Base-by-base conservation (phyloP, 2,797 vertebrate species). In the Syngnathus acus region DNA sequence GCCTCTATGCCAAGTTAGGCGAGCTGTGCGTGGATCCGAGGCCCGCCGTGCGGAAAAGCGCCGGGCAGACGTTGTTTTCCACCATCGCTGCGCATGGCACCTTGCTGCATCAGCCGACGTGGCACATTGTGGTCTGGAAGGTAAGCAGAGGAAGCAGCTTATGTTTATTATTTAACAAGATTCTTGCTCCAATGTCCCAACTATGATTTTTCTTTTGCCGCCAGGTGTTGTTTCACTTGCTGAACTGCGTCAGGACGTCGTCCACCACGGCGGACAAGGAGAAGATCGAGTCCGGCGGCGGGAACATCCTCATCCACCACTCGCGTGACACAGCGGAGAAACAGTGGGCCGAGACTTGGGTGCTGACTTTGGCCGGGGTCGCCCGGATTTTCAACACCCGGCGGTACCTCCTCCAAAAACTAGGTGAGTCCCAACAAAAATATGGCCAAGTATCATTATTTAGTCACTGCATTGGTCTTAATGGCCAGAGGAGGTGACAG, bases 291-390 rank as follows among this genome's bases (percentile, higher is more conserved):
- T 99, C 97, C 0, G 97, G 97, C 38, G 97, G 97, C 39, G 96
- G 96, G 26, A 99, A 99, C 87, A 99, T 99, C 78, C 95, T 99
- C 55, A 99, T 99, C 82, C 97, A 99, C 82, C 97, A 99, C 87
- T 99, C 97, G 0, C 93, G 97, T 0, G 97, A 99, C 84, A 99
- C 97, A 1, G 97, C 97, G 19, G 97, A 99, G 78, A 99, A 99
- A 68, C 97, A 99, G 65, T 99, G 97, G 97, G 97, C 97, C 0
- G 97, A 99, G 80, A 99, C 97, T 0, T 99, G 97, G 97, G 97
- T 99, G 50, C 90, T 99, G 81, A 97, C 97, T 0, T 84, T 99
- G 40, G 96, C 97, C 0, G 97, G 97, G 16, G 95, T 99, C 73
- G 97, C 97, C 3, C 93, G 97, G 73, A 99, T 99, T 83, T 99